Conservation (phyloP, 2,888 invertebrate species). For the Ceramica pisi region DNA sequence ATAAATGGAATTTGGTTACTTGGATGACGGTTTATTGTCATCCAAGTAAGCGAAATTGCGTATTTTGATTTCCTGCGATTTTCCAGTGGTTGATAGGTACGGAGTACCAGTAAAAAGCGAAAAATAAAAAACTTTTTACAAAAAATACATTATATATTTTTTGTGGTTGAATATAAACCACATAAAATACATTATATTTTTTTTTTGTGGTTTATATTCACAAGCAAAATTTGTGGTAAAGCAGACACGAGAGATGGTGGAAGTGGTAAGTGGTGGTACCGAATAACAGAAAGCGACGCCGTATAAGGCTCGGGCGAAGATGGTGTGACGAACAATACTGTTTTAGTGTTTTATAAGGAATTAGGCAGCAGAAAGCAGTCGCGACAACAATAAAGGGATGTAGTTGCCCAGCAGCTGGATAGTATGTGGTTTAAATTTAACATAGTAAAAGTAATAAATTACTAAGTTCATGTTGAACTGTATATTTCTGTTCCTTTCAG, state of each 20-base stretch:
- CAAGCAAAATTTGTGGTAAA: not conserved
- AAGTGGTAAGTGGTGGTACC: not conserved
- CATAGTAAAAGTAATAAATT: not conserved
- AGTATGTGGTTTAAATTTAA: not conserved
- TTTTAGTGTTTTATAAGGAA: not conserved
- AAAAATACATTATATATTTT: too few relatives aligned
- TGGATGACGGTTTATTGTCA: too few relatives aligned
- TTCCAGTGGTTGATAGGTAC: too few relatives aligned
- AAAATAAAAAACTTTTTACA: too few relatives aligned
- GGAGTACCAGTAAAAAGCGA: too few relatives aligned
- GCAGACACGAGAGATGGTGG: too few relatives aligned
- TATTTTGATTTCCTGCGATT: too few relatives aligned
- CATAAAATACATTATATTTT: too few relatives aligned
- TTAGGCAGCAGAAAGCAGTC: not conserved
- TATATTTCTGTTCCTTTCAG: not conserved
- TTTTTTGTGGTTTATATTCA: not conserved
- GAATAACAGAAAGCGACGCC: not conserved
- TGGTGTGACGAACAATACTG: not conserved
- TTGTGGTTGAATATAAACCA: too few relatives aligned
- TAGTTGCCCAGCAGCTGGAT: too few relatives aligned
- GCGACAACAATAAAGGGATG: not conserved
- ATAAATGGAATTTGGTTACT: too few relatives aligned
- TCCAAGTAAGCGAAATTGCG: too few relatives aligned
- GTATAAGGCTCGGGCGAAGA: not conserved
- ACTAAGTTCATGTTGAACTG: not conserved